Conservation (phyloP, 2,113 vertebrate species). For the Balaenoptera acutorostrata region DNA sequence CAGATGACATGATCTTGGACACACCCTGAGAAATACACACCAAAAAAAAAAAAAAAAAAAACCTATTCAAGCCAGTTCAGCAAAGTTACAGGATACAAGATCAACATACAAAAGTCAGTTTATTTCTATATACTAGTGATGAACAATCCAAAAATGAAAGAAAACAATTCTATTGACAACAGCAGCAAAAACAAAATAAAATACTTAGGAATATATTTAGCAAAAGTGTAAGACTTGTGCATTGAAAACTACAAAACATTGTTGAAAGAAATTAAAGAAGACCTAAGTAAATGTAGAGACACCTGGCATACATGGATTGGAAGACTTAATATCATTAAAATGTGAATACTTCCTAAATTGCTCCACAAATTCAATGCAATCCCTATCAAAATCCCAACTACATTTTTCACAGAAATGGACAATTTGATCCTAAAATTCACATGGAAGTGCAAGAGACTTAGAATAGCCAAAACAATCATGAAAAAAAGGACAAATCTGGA, state of each 20-base stretch:
- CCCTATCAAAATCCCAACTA: not conserved
- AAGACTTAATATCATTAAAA: not conserved
- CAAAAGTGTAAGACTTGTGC: not conserved
- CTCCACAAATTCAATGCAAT: not conserved
- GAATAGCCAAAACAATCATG: not conserved
- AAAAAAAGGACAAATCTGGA: not conserved
- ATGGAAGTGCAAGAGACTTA: not conserved
- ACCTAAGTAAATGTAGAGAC: not conserved
- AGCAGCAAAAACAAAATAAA: not conserved
- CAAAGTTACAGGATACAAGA: not conserved
- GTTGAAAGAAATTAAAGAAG: not conserved
- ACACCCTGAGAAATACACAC: not conserved
- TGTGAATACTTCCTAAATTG: not conserved
- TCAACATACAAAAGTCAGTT: not conserved
- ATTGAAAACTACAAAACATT: not conserved
- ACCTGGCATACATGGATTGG: not conserved
- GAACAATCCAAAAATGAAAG: not conserved
- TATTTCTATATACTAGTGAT: not conserved
- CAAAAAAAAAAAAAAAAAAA: not conserved
- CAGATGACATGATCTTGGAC: not conserved
- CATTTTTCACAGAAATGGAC: not conserved
- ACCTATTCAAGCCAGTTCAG: not conserved
- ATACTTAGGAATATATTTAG: not conserved
- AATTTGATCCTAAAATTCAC: not conserved
- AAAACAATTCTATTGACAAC: not conserved